A percentile compares a stretch with the other conserved stretches of the same genome.
phyloP scores from a whole-genome alignment of 2,797 vertebrate species.

The Strix occidentalis region DNA sequence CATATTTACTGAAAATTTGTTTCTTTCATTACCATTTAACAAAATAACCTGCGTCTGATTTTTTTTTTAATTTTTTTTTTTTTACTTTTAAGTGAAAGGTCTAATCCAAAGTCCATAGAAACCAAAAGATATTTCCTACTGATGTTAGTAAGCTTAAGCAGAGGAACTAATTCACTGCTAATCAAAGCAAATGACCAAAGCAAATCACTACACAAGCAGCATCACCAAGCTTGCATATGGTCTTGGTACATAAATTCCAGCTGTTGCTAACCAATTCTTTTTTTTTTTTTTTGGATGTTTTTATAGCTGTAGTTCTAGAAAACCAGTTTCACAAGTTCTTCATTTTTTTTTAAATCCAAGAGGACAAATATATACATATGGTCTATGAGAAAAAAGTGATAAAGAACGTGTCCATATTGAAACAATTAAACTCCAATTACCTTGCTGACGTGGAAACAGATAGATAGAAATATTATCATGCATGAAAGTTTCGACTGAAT shows the following conservation, averaged over 20 bases:
- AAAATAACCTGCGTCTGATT: neutral
- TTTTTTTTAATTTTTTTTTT: neutral
- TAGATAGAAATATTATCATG: neutral
- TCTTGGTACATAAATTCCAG: neutral
- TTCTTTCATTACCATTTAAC: neutral
- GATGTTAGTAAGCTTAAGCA: neutral
- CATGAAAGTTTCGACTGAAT: neutral
- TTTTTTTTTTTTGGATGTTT: neutral
- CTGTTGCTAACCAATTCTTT: neutral
- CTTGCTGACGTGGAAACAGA: fast-evolving
- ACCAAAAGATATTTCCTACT: neutral
- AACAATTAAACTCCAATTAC: neutral
- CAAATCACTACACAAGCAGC: neutral
- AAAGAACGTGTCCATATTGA: neutral
- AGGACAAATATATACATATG: neutral
- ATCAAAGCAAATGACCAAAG: neutral
- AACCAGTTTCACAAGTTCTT: neutral
- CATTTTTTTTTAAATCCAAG: neutral
- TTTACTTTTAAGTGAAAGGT: neutral
- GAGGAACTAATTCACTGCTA: neutral
- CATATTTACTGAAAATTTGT: neutral
- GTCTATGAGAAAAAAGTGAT: neutral
- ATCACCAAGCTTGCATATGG: neutral
- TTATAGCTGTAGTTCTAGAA: neutral
- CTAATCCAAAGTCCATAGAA: neutral